Percentiles rank a stretch among this genome's conserved stretches.
Evolutionary conservation across 1,140 invertebrate genomes (phyloP).

Genomic region (Drosophila watanabei): DNA sequence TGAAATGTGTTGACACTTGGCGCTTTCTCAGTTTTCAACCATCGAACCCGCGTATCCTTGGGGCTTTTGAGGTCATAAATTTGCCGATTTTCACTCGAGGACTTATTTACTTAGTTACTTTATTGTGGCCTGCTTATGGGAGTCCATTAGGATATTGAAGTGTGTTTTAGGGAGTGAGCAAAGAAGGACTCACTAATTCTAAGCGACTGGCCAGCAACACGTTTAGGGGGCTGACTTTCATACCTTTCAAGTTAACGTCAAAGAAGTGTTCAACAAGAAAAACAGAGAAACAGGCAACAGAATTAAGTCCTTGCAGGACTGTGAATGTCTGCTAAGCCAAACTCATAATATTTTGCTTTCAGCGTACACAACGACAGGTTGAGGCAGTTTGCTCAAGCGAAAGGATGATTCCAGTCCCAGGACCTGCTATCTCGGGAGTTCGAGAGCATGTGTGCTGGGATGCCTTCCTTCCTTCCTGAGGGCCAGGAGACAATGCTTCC

Average conservation of each 20-base stretch:
- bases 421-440: constrained; percentile 25
- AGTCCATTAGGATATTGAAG: constrained; percentile 12
- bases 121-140: constrained; percentile 54
- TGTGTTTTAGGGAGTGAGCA: background rate
- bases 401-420: constrained; percentile 62
- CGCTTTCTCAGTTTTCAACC: constrained; percentile 29
- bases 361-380: constrained; percentile 21
- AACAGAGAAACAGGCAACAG: constrained; percentile 3
- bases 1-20: constrained; percentile 64
- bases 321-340: constrained; percentile 36
- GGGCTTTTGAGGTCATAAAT: constrained; percentile 23
- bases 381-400: constrained; percentile 56
- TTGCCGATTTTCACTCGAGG: constrained; percentile 12
- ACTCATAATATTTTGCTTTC: constrained; percentile 63
- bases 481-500: constrained; percentile 59
- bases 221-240: constrained; percentile 15
- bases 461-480: constrained; percentile 38
- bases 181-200: background rate
- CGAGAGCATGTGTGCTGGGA: constrained; percentile 5
- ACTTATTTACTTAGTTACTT: constrained; percentile 25
- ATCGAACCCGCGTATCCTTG: background rate
- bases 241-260: constrained; percentile 16
- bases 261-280: constrained; percentile 8
- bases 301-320: constrained; percentile 15
- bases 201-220: background rate